Base-by-base conservation (phyloP, 2,888 invertebrate species). In the Drosophila pseudotakahashii region DNA sequence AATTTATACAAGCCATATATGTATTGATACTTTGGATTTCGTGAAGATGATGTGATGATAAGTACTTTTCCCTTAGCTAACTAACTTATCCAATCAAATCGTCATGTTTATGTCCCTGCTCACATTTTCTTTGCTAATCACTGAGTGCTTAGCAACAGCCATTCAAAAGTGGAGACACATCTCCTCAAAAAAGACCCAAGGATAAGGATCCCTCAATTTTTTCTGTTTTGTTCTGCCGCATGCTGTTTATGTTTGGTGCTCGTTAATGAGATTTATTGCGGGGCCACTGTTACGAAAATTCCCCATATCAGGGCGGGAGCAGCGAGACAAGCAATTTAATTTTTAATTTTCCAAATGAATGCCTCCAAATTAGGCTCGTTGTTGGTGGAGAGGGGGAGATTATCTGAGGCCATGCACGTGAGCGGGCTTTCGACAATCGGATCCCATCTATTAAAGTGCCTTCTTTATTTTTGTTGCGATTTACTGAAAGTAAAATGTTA, bases 281-380 rank as follows among this genome's bases (percentile, higher is more conserved):
- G 57, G 70, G 72, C 69, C 79, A 79, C 75, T 86, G 78, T 74
- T 61, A 67, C 70, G 11, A 34, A 34, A 34, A 72, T 70, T 59
- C 36, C 54, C 73, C 69, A 54, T 58, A 69, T 70, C 60, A 48
- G 37, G 50, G 53, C 51, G 52, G 60, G 48, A 47, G 71, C 64
- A 76, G 67, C 76, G 61, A 79, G 71, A 87, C 85, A 84, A 84
- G 85, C 87, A 87, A 84, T 84, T 84, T 84, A 85, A 85, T 85
- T 87, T 85, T 87, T 85, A 85, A 85, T 85, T 85, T 85, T 85
- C 88, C 88, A 87, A 87, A 74, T 81, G 88, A 85, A 85, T 85
- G 88, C 85, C 75, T 42, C n/a, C 77, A 81, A 85, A 85, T 87
- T 87, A 76, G 85, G 85, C 87, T 82, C 79, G 84, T 87, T 87